Evolutionary conservation across 1,140 invertebrate genomes (phyloP), one percentile per base, ranked within the genome.

Genomic region (Acyrthosiphon pisum): DNA sequence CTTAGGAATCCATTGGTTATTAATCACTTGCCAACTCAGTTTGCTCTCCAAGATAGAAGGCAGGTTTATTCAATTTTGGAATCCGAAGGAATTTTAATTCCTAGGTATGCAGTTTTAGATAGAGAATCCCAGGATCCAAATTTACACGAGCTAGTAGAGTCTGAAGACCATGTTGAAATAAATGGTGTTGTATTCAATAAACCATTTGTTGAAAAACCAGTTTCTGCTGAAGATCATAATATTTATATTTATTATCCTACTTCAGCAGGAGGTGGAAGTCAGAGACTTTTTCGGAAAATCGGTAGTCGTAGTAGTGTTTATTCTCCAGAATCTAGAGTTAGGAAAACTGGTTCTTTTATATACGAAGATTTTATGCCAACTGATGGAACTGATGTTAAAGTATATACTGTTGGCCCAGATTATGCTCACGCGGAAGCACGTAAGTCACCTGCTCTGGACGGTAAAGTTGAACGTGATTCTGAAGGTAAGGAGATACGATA

Each of bases 301-400:
- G 99, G 99, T 90, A 99, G 98, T 95, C 96, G 99, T 90, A 99
- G 99, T 95, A 99, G 98, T 95, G 99, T 99, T 81, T 99, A 99
- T 95, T 99, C 98, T 3, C 98, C 98, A 22, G 98, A 99, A 95
- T 99, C 98, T 87, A 96, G 98, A 94, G 98, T 99, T 30, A 96
- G 99, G 50, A 99, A 99, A 95, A 98, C 98, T 37, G 99, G 99
- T 35, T 99, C 99, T 22, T 99, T 98, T 95, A 99, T 99, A 95
- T 99, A 99, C 95, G 99, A 99, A 97, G 99, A 99, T 96, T 99
- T 99, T 95, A 99, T 99, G 99, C 99, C 99, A 3, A 99, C 99
- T 44, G 99, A 99, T 96, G 99, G 99, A 95, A 97, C 97, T 48
- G 98, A 98, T 96, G 97, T 98, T 14, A 98, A 98, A 95, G 97